Conservation (phyloP, 2,888 invertebrate species). For the Orthosia gracilis region DNA sequence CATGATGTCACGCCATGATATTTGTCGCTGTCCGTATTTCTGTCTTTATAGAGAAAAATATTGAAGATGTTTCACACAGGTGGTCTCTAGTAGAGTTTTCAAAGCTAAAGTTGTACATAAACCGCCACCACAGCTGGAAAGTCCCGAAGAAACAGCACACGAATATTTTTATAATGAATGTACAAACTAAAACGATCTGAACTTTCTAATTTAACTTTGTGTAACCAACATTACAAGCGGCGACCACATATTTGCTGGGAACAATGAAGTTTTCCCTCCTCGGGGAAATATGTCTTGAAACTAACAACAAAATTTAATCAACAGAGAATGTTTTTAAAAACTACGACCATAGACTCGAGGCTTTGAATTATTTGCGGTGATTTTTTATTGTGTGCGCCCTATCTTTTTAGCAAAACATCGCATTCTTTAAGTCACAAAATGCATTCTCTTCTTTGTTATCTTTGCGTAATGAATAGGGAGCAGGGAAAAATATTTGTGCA, state of each 20-base stretch:
- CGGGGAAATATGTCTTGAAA: conserved; percentile 67
- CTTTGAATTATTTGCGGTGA: conserved; percentile 60
- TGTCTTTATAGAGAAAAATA: too few relatives aligned
- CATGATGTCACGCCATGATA: too few relatives aligned
- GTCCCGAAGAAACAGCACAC: conserved; percentile 22
- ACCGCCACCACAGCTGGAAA: not conserved
- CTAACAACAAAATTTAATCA: conserved; percentile 67
- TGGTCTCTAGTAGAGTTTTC: not conserved
- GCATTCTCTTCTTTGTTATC: conserved; percentile 50
- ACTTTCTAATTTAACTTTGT: conserved; percentile 68
- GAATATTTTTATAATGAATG: conserved; percentile 60
- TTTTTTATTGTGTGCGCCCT: conserved; percentile 47
- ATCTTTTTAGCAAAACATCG: conserved; percentile 40
- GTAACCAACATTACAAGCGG: conserved; percentile 64
- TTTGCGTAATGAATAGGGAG: conserved; percentile 36
- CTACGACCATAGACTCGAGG: conserved; percentile 53
- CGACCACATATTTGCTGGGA: conserved; percentile 67
- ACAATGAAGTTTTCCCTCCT: conserved; percentile 64
- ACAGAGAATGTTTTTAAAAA: conserved; percentile 62
- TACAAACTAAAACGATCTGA: conserved; percentile 54
- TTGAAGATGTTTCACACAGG: not conserved
- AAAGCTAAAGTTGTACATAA: not conserved
- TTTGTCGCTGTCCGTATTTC: too few relatives aligned
- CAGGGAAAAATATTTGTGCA: conserved; percentile 48
- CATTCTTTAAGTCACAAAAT: conserved; percentile 51